Percentiles rank a stretch among this genome's conserved stretches.
Conservation (phyloP, 2,888 invertebrate genomes). For the Magallana nippona region DNA sequence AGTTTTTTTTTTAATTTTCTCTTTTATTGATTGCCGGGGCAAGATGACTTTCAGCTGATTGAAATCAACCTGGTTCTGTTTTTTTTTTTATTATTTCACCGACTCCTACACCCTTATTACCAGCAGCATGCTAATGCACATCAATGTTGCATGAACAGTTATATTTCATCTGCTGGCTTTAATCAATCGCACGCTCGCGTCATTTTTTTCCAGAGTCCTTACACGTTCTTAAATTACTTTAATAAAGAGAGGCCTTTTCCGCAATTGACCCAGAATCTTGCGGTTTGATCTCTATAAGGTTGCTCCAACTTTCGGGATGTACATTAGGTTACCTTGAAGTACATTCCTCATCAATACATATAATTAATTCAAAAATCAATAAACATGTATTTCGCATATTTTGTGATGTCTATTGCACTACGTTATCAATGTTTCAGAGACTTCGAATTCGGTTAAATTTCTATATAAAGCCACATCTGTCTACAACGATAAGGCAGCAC, state of each 20-base stretch:
- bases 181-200: not conserved
- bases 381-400: no score
- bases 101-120: not conserved
- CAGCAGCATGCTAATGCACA: not conserved
- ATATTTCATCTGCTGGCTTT: constrained; percentile 6
- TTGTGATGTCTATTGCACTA: no score
- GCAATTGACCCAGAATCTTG: no score
- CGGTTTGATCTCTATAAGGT: no score
- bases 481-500: not conserved
- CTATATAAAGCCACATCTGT: not conserved
- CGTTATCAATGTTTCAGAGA: no score
- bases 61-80: not conserved
- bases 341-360: no score
- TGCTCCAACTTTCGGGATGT: no score
- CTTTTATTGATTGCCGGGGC: not conserved
- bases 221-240: no score
- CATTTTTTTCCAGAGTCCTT: no score
- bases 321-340: no score
- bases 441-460: not conserved
- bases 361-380: no score
- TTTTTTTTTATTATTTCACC: not conserved
- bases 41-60: not conserved
- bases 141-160: not conserved
- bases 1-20: not conserved
- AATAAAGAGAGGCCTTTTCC: no score